Evolutionary conservation across 1,140 invertebrate genomes (phyloP).

Genomic region (Venustaconcha ellipsiformis): DNA sequence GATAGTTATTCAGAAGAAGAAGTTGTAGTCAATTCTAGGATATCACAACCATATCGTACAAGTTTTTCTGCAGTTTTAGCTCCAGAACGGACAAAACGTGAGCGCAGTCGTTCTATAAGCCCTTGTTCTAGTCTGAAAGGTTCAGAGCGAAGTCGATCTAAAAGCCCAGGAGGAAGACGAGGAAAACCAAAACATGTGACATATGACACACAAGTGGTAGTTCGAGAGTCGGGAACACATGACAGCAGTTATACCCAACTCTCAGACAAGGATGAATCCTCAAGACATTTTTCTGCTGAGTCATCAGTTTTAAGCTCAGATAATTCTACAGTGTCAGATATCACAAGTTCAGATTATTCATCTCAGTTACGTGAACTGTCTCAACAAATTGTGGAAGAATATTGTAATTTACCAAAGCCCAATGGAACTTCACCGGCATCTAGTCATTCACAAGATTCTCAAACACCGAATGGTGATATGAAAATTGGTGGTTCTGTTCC

Average conservation of each 20-base stretch:
- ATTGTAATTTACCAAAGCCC: constrained; percentile 11
- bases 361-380: constrained; percentile 44
- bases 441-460: constrained; percentile 8
- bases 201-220: constrained; percentile 46
- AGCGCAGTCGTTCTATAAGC: constrained; percentile 45
- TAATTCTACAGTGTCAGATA: constrained; percentile 11
- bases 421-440: background rate
- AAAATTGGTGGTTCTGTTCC: constrained; percentile 1
- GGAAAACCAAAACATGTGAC: constrained; percentile 44
- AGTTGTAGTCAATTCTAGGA: constrained; percentile 39
- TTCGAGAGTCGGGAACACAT: constrained; percentile 46
- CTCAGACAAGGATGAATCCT: constrained; percentile 22
- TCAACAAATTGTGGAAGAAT: constrained; percentile 42
- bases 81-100: constrained; percentile 34
- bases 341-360: constrained; percentile 38
- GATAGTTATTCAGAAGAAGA: constrained; percentile 29
- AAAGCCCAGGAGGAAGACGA: constrained; percentile 31
- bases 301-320: constrained; percentile 11
- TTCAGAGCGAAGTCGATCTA: constrained; percentile 27
- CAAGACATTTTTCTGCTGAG: constrained; percentile 9
- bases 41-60: constrained; percentile 53
- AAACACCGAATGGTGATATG: constrained; percentile 22
- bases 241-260: constrained; percentile 47
- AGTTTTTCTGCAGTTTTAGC: constrained; percentile 52
- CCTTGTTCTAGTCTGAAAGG: constrained; percentile 38